Base-by-base conservation (phyloP, 2,113 vertebrate species). In the Mixornis gularis region DNA sequence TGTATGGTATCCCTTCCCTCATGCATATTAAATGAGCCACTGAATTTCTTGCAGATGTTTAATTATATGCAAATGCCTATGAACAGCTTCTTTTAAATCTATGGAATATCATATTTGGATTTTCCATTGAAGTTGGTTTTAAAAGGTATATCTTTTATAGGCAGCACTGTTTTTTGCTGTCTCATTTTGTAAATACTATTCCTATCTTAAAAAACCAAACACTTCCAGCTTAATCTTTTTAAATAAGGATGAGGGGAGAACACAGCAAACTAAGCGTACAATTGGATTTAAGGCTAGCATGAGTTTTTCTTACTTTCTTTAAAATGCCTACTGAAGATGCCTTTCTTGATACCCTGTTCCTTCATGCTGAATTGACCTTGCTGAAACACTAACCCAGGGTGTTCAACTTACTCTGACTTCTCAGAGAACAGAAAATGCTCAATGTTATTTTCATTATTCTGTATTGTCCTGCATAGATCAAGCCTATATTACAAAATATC, bases 301-400 rank as follows among this genome's bases (percentile, higher is more conserved):
- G 7, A 55, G 10, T 4, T 48, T 65, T 58, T 40, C 38, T 36
- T 15, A 21, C 13, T 53, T 71, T 59, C 13, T 74, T 87, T 46
- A 56, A 91, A 73, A 41, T 55, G 7, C 26, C 36, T 55, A 32
- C 13, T 62, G 48, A 27, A 86, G 10, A 69, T 48, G 13, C 7
- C n/a, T 64, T 79, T 29, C 21, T 27, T 1, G 0, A n/a, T 2
- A 43, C 12, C 3, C 22, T 30, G 1, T n/a, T 82, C 66, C 26
- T 29, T 71, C 22, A 26, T 40, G 7, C 18, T 63, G 10, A 49
- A 30, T 36, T 40, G 24, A 74, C 66, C 18, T 87, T 88, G 20
- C 29, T 64, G 24, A 74, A 92, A 82, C 30, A 71, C 21, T 59
- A 59, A 59, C 13, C 68, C 8, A 38, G 2, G 26, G 74, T 48